phyloP scores from a whole-genome alignment of 2,797 vertebrate genomes.

The Sarcophilus harrisii region DNA sequence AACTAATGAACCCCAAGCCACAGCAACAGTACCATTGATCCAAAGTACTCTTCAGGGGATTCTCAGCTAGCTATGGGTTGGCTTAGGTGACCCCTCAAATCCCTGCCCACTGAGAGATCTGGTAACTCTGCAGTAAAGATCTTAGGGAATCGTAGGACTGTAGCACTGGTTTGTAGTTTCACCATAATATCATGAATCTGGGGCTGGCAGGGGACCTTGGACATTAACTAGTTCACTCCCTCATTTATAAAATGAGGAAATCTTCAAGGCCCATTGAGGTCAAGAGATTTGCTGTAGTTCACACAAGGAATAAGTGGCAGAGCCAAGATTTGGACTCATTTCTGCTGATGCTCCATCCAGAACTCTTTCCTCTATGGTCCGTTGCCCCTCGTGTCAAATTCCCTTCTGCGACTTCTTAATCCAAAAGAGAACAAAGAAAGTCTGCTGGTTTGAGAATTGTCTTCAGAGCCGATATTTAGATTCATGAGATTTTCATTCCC shows the following conservation, averaged over 20 bases:
- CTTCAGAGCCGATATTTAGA: background rate
- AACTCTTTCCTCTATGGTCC: background rate
- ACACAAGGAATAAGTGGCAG: background rate
- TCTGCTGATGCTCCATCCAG: background rate
- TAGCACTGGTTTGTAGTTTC: background rate
- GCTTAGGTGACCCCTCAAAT: background rate
- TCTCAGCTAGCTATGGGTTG: background rate
- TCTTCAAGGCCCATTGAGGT: background rate
- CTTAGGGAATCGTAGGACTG: background rate
- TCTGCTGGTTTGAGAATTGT: slow-evolving; percentile 29
- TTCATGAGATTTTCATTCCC: slow-evolving; percentile 1
- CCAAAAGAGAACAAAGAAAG: background rate
- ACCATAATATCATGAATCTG: background rate
- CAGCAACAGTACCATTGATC: background rate
- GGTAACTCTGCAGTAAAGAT: background rate
- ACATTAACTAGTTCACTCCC: background rate
- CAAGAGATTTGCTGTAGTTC: background rate
- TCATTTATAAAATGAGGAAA: background rate
- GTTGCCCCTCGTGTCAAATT: background rate
- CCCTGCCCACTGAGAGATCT: background rate
- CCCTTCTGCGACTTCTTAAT: slow-evolving; percentile 17
- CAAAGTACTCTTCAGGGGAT: background rate
- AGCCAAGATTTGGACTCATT: background rate
- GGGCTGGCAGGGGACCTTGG: background rate
- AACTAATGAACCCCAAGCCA: background rate